phyloP scores from a whole-genome alignment of 2,113 vertebrate species.

The Archocentrus centrarchus region DNA sequence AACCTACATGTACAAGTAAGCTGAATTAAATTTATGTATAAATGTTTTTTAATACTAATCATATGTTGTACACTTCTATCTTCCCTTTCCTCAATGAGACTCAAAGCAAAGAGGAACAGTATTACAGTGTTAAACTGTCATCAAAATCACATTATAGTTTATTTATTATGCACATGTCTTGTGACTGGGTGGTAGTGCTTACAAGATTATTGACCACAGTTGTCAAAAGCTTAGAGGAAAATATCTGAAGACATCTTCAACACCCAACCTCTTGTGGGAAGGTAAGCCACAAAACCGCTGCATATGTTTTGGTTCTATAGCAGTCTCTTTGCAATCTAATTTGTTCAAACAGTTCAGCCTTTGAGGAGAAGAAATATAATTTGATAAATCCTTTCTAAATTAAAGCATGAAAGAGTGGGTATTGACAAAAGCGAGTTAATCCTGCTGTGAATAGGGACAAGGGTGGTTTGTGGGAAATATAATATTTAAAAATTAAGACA shows the following conservation, averaged over 20 bases:
- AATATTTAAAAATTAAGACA: conserved; percentile 43
- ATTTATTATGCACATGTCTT: conserved; percentile 20
- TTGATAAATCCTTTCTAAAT: conserved; percentile 71
- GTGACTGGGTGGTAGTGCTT: conserved; percentile 19
- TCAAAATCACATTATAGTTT: conserved; percentile 36
- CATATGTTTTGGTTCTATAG: conserved; percentile 15
- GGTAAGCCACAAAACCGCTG: conserved; percentile 41
- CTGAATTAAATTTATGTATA: neutral
- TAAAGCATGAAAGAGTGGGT: conserved; percentile 56
- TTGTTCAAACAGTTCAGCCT: conserved; percentile 62
- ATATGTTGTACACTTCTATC: neutral
- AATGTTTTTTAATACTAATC: neutral
- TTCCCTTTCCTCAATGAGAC: neutral
- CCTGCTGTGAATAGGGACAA: conserved; percentile 58
- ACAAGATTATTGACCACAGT: conserved; percentile 54
- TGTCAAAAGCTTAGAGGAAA: conserved; percentile 48
- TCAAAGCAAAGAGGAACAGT: neutral
- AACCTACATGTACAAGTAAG: neutral
- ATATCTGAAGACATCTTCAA: conserved; percentile 32
- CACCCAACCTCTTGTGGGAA: conserved; percentile 1
- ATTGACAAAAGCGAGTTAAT: conserved; percentile 60
- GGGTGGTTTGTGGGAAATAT: conserved; percentile 52
- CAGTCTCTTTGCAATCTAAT: conserved; percentile 37
- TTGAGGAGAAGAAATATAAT: conserved; percentile 40
- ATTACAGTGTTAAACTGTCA: conserved; percentile 32